phyloP scores from a whole-genome alignment of 2,888 invertebrate genomes.

The Synanthedon tipuliformis region DNA sequence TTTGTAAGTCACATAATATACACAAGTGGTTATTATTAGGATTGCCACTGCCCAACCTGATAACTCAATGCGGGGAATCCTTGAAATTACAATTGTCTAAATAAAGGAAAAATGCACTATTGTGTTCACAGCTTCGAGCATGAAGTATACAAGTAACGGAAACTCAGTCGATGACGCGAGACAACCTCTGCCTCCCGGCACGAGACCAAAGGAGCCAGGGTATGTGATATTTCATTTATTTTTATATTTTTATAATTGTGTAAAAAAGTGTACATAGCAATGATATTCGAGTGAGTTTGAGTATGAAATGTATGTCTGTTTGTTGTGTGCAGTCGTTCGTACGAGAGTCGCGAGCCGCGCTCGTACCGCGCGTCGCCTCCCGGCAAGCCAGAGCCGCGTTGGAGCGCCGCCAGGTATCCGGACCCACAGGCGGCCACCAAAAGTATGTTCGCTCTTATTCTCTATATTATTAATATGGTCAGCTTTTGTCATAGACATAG shows the following conservation, averaged over 20 bases:
- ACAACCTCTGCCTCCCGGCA: slow-evolving; percentile 58
- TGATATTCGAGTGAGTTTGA: background rate
- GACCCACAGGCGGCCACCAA: slow-evolving; percentile 41
- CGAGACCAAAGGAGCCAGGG: slow-evolving; percentile 59
- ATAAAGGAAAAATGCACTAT: background rate
- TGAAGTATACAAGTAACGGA: slow-evolving; percentile 60
- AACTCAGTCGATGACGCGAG: slow-evolving; percentile 48
- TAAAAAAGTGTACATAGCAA: background rate
- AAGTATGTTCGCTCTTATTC: slow-evolving; percentile 23
- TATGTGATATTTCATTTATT: slow-evolving; percentile 9
- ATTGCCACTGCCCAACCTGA: too few relatives aligned
- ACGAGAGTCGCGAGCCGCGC: slow-evolving; percentile 47
- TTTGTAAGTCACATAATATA: too few relatives aligned
- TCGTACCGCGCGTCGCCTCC: slow-evolving; percentile 55
- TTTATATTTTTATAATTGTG: too few relatives aligned
- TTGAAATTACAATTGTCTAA: background rate
- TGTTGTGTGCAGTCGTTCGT: slow-evolving; percentile 33
- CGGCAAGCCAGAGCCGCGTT: slow-evolving; percentile 53
- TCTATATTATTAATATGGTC: too few relatives aligned
- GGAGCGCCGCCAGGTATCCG: slow-evolving; percentile 50
- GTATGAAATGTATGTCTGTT: background rate
- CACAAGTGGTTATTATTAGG: too few relatives aligned
- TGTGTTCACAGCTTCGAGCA: slow-evolving; percentile 34
- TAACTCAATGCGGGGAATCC: too few relatives aligned
- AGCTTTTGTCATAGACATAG: too few relatives aligned